Evolutionary conservation across 2,113 vertebrate genomes (phyloP).

Genomic region (Uria lomvia): DNA sequence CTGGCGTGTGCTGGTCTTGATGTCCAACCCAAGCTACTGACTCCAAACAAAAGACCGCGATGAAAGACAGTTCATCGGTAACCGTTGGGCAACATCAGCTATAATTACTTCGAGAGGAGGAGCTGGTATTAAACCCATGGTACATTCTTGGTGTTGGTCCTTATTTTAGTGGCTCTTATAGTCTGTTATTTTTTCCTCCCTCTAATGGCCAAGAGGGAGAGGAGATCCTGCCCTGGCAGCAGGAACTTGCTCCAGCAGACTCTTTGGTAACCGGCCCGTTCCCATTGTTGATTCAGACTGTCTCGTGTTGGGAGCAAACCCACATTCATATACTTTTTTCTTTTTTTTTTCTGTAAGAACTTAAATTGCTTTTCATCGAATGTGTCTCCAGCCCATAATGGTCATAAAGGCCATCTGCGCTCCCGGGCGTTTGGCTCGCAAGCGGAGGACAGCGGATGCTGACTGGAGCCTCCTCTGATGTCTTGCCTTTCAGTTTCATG

Average conservation of each 20-base stretch:
- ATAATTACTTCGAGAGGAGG: conserved; percentile 51
- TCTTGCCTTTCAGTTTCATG: neutral
- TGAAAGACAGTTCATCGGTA: conserved; percentile 37
- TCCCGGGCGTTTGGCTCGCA: neutral
- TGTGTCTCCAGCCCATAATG: conserved; percentile 41
- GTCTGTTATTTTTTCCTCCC: conserved; percentile 68
- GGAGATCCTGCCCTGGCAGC: conserved; percentile 62
- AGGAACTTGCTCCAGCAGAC: conserved; percentile 55
- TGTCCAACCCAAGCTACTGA: conserved; percentile 19
- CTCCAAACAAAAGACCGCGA: conserved; percentile 20
- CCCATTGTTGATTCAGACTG: conserved; percentile 72
- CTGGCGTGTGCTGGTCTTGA: neutral
- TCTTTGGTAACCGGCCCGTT: conserved; percentile 61
- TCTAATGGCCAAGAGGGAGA: conserved; percentile 65
- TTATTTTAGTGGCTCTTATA: conserved; percentile 64
- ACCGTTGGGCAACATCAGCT: conserved; percentile 46
- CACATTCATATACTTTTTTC: conserved; percentile 48
- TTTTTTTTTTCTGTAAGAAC: conserved; percentile 32
- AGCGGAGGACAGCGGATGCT: neutral
- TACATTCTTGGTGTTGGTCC: conserved; percentile 67
- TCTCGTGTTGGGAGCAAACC: conserved; percentile 67
- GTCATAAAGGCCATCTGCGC: conserved; percentile 42
- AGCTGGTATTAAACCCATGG: conserved; percentile 66
- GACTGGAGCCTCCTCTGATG: neutral
- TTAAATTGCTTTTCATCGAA: conserved; percentile 60